phyloP scores from a whole-genome alignment of 2,113 vertebrate genomes.

The Eptesicus fuscus region DNA sequence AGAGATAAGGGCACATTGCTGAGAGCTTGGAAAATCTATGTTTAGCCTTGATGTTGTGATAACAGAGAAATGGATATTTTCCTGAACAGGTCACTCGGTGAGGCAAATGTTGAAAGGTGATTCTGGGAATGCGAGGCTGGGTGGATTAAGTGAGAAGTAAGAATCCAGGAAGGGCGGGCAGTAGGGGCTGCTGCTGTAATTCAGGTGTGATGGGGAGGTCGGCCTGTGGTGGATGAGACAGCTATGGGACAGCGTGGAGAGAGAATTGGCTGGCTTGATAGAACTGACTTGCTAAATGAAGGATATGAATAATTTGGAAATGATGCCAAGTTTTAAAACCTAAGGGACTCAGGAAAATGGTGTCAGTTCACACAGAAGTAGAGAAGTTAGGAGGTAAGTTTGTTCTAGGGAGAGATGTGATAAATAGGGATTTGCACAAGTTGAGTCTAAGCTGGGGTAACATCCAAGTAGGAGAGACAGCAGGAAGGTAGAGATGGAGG shows the following conservation, averaged over 20 bases:
- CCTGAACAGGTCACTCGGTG: not conserved
- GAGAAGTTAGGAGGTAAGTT: not conserved
- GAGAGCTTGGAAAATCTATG: not conserved
- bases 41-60: not conserved
- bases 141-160: not conserved
- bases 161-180: not conserved
- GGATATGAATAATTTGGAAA: not conserved
- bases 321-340: not conserved
- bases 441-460: not conserved
- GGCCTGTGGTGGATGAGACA: not conserved
- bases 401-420: not conserved
- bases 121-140: not conserved
- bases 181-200: not conserved
- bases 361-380: not conserved
- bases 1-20: not conserved
- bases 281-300: not conserved
- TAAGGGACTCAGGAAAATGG: not conserved
- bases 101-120: not conserved
- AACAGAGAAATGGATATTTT: not conserved
- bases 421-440: not conserved
- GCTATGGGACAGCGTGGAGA: fast-evolving
- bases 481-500: not conserved
- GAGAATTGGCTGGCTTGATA: not conserved
- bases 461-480: not conserved
- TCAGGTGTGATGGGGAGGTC: not conserved